A percentile compares a stretch with the other conserved stretches of the same genome.
Evolutionary conservation across 2,113 vertebrate genomes (phyloP).

Genomic region (Microcebus tavaratra): DNA sequence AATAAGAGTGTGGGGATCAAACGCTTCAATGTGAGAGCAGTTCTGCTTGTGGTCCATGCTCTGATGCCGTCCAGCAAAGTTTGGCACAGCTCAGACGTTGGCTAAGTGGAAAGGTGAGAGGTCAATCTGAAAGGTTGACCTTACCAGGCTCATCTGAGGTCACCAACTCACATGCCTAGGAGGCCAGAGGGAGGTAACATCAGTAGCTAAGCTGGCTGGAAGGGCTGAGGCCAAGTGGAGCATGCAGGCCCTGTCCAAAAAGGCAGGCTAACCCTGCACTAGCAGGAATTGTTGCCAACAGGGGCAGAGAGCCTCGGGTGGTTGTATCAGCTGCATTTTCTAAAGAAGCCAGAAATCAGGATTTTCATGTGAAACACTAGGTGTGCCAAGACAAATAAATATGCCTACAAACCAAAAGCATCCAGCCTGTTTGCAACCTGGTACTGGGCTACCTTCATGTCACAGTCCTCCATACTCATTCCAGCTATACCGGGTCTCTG

Average conservation of each 20-base stretch:
- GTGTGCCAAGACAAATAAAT: conserved; percentile 13
- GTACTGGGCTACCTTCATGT: background rate
- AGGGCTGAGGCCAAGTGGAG: background rate
- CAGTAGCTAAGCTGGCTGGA: background rate
- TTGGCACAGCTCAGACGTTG: background rate
- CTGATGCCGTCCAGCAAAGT: background rate
- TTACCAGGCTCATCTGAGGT: background rate
- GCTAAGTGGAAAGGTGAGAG: background rate
- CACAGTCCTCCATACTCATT: background rate
- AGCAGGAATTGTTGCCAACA: background rate
- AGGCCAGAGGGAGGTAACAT: background rate
- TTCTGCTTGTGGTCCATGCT: rapidly evolving
- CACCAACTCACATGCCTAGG: background rate
- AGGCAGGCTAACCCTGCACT: background rate
- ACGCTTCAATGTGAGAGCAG: background rate
- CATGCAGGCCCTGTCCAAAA: background rate
- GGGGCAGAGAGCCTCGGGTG: background rate
- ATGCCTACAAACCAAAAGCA: background rate
- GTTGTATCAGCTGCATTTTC: background rate
- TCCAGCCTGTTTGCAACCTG: background rate
- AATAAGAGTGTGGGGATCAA: background rate
- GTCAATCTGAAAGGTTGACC: background rate
- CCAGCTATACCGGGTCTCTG: background rate
- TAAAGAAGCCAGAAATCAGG: background rate
- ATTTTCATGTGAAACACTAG: background rate